These are phyloP conservation scores for Eurosta solidaginis DNA, from an alignment of 1,140 invertebrate species.

Conservation along the genomic window DNA sequence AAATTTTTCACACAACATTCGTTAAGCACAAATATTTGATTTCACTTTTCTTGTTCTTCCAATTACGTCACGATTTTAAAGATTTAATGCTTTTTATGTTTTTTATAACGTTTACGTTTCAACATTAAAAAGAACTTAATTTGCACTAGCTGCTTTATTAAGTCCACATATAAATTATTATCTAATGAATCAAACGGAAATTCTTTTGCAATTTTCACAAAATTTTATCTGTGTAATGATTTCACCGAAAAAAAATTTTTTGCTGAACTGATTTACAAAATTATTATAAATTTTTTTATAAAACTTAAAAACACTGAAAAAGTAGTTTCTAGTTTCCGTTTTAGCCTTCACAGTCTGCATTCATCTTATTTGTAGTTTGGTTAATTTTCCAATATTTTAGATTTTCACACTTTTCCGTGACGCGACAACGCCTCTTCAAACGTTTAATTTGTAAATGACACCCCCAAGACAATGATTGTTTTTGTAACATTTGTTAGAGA, in stretches of 20 bases:
- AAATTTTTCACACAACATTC: background rate
- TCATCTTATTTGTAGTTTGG: background rate
- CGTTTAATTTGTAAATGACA: constrained; percentile 4
- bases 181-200: too few relatives aligned
- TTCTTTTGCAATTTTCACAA: too few relatives aligned
- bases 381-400: constrained; percentile 23
- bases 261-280: background rate
- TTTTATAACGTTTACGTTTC: constrained; percentile 26
- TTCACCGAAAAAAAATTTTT: background rate
- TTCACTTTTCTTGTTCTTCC: background rate
- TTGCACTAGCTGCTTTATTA: background rate
- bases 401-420: background rate
- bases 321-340: background rate
- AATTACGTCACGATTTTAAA: background rate
- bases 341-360: constrained; percentile 15
- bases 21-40: background rate
- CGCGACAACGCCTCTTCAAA: constrained; percentile 26
- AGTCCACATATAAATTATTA: too few relatives aligned
- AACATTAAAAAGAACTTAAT: background rate
- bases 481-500: background rate
- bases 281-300: background rate
- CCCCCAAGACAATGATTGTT: background rate
- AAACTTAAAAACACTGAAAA: constrained; percentile 23
- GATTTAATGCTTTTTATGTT: background rate
- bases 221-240: background rate